Evolutionary conservation across 2,888 invertebrate genomes (phyloP).

Genomic region (Tyria jacobaeae): DNA sequence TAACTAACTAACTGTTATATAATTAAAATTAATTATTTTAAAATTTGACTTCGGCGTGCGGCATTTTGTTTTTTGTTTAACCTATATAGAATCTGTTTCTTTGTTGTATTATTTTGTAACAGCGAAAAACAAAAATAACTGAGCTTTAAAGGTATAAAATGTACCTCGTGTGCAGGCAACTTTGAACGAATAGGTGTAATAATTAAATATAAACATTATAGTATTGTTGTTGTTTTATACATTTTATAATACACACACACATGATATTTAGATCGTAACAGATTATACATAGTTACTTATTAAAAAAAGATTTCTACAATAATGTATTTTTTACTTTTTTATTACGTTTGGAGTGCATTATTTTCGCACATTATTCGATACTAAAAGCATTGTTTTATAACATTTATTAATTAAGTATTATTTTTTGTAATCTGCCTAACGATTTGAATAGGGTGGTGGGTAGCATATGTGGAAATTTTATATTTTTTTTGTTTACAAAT

Average conservation of each 20-base stretch:
- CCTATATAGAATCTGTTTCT: too few relatives aligned
- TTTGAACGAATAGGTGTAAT: not conserved
- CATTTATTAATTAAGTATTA: constrained; percentile 20
- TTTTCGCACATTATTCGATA: constrained; percentile 13
- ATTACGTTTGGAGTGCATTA: constrained; percentile 8
- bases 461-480: constrained; percentile 58
- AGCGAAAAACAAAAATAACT: too few relatives aligned
- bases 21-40: not conserved
- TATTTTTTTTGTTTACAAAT: constrained; percentile 61
- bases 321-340: constrained; percentile 2
- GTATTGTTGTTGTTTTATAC: too few relatives aligned
- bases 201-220: not conserved
- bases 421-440: constrained; percentile 49
- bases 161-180: not conserved
- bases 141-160: too few relatives aligned
- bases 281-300: not conserved
- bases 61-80: too few relatives aligned
- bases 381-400: constrained; percentile 19
- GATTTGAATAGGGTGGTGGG: constrained; percentile 74
- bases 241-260: too few relatives aligned
- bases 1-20: not conserved
- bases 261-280: too few relatives aligned
- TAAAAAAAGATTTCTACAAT: not conserved
- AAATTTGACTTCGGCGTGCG: too few relatives aligned
- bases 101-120: too few relatives aligned